Conservation (phyloP, 2,888 invertebrate species). For the Idaea dimidiata region DNA sequence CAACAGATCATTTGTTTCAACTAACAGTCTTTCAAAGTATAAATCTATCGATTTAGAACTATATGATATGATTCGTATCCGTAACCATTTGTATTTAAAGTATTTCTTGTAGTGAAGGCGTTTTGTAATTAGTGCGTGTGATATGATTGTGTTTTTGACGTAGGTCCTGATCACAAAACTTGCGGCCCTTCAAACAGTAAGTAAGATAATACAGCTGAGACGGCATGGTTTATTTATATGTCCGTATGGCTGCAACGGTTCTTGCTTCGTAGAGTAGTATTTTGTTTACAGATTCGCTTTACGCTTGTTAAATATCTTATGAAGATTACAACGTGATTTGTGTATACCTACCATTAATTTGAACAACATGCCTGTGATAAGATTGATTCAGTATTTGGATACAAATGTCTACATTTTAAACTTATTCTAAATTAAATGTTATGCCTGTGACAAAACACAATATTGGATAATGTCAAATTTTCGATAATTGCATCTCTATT, state of each 20-base stretch:
- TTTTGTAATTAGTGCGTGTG: constrained; percentile 72
- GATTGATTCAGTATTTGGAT: not conserved
- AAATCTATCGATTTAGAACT: constrained; percentile 58
- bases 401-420: not conserved
- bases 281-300: constrained; percentile 55
- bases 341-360: too few relatives aligned
- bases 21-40: constrained; percentile 62
- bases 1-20: constrained; percentile 53
- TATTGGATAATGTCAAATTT: too few relatives aligned
- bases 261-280: constrained; percentile 64
- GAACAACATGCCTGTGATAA: not conserved
- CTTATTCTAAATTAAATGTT: too few relatives aligned
- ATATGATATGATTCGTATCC: constrained; percentile 50
- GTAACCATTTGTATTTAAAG: constrained; percentile 42
- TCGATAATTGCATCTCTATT: too few relatives aligned
- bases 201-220: constrained; percentile 66
- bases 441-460: too few relatives aligned
- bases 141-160: constrained; percentile 78
- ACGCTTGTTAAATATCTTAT: constrained; percentile 40
- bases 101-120: constrained; percentile 34
- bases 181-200: constrained; percentile 80
- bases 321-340: too few relatives aligned
- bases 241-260: constrained; percentile 67
- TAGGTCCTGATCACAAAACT: constrained; percentile 81
- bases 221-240: constrained; percentile 66